Conservation (phyloP, 1,140 invertebrate genomes). For the Brachionus angularis region DNA sequence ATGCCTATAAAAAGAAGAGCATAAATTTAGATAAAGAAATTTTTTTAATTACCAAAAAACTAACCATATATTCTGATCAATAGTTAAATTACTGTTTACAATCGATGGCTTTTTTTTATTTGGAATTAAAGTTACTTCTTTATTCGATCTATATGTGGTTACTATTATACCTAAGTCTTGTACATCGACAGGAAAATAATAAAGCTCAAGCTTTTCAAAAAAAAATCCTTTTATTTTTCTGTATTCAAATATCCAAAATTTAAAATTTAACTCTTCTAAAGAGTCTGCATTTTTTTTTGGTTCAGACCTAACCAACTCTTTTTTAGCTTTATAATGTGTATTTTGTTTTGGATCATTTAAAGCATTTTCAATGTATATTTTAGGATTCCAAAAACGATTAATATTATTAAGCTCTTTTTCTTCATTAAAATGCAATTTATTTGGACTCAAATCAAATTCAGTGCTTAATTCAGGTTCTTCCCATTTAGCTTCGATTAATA, state of each 20-base stretch:
- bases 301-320: neutral
- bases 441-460: neutral
- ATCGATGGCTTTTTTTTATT: constrained; percentile 18
- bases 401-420: neutral
- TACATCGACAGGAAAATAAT: constrained; percentile 10
- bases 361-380: constrained; percentile 45
- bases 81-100: constrained; percentile 25
- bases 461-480: constrained; percentile 8
- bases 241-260: constrained; percentile 1
- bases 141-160: constrained; percentile 24
- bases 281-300: neutral
- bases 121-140: constrained; percentile 32
- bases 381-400: constrained; percentile 35
- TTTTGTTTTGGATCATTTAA: constrained; percentile 42
- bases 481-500: constrained; percentile 44
- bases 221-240: constrained; percentile 14
- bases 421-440: neutral
- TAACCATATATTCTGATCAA: constrained; percentile 43
- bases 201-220: neutral
- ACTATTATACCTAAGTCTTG: constrained; percentile 44
- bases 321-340: neutral
- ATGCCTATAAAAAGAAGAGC: constrained; percentile 43
- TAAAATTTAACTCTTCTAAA: constrained; percentile 1
- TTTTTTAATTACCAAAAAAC: neutral
- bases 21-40: neutral